Evolutionary conservation across 2,113 vertebrate species (phyloP), one percentile per base, ranked within the genome.

Genomic region (pig (Sus scrofa)): DNA sequence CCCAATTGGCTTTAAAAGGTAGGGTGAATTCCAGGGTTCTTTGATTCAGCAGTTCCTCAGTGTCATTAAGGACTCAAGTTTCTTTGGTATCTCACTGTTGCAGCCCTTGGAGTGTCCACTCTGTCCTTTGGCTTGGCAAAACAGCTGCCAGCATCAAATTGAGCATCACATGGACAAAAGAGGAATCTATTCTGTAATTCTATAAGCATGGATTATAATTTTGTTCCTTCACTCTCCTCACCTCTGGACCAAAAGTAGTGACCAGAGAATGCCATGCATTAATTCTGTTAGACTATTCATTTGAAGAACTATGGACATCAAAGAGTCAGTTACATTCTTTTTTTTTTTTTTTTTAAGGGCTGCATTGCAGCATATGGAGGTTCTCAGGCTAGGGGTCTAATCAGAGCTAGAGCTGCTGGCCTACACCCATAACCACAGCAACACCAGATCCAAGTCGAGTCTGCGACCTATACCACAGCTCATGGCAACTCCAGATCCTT

Each of bases 61-160:
- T 52, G 39, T 89, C 63, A 68, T 37, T 68, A 82, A 58, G 60
- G 30, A 56, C 65, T 75, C 2, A 0, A 6, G 15, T 92, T 96
- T 79, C 67, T 85, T 91, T 94, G 27, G 37, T 92, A 10, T 93
- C 60, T 71, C 60, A 52, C 34, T 85, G 12, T 32, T 20, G 32
- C 3, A 83, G 85, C 70, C 22, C 58, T 75, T 82, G 71, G 84
- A 60, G 52, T 78, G 8, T 85, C 73, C 8, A 11, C 20, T 67
- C 91, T 70, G 89, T 83, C 86, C 70, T 96, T 86, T 62, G 70
- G 26, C n/a, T 20, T 94, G 78, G 89, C 58, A 56, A 27, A 87
- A 92, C n/a, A 91, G 37, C 73, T 97, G 26, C 54, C 26, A 63
- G 44, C 77, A 56, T 62, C 63, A 70, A 73, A 81, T 58, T 54